Conservation (phyloP, 2,797 vertebrate genomes). For the Poeciliopsis gracilis region DNA sequence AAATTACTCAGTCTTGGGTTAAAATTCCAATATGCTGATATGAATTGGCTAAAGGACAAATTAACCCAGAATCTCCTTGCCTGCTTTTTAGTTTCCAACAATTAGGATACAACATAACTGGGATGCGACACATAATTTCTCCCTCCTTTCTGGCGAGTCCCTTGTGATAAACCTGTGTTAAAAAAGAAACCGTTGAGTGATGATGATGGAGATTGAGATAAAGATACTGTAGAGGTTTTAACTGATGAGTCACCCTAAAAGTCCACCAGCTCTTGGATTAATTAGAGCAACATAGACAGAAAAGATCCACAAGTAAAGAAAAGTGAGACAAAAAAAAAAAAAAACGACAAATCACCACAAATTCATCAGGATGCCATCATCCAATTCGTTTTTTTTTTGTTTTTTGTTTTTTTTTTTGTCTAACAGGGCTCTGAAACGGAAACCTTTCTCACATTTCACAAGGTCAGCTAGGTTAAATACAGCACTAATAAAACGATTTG, state of each 20-base stretch:
- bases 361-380: slow-evolving; percentile 44
- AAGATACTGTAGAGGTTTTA: slow-evolving; percentile 64
- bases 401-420: slow-evolving; percentile 44
- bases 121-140: slow-evolving; percentile 8
- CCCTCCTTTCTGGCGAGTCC: slow-evolving; percentile 18
- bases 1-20: neutral
- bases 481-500: slow-evolving; percentile 28
- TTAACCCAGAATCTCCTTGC: neutral
- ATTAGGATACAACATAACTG: neutral
- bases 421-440: slow-evolving; percentile 57
- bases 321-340: neutral
- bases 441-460: slow-evolving; percentile 50
- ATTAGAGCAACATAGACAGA: slow-evolving; percentile 53
- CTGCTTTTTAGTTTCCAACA: neutral
- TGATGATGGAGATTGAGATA: slow-evolving; percentile 70
- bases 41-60: neutral
- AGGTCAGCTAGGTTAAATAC: slow-evolving; percentile 31
- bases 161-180: slow-evolving; percentile 51
- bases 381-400: slow-evolving; percentile 40
- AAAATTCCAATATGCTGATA: neutral
- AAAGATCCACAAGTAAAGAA: slow-evolving; percentile 24
- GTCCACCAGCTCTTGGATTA: slow-evolving; percentile 55
- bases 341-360: slow-evolving; percentile 1
- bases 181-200: slow-evolving; percentile 59
- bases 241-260: slow-evolving; percentile 67